Percentiles rank a stretch among this genome's conserved stretches.
These are phyloP conservation scores for Dreissena polymorpha DNA, from an alignment of 1,140 invertebrate species.

Conservation along the genomic window DNA sequence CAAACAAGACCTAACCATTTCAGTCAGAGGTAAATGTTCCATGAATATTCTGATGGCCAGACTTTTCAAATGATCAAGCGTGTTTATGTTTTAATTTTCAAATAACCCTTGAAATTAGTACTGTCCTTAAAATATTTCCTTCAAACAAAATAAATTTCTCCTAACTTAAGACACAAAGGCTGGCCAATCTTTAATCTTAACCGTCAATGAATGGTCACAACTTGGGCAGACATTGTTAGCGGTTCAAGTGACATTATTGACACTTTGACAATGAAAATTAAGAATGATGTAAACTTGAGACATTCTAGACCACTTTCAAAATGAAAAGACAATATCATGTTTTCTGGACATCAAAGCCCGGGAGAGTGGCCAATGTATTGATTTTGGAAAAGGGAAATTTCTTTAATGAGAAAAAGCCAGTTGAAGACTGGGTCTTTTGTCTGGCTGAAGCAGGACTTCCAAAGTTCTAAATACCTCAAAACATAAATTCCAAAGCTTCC, in stretches of 20 bases:
- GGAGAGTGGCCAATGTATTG: slow-evolving; percentile 21
- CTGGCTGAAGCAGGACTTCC: background rate
- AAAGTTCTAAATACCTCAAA: too few relatives aligned
- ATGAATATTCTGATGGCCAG: too few relatives aligned
- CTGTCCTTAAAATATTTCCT: too few relatives aligned
- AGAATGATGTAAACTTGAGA: slow-evolving; percentile 45
- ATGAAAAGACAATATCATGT: slow-evolving; percentile 29
- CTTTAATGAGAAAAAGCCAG: background rate
- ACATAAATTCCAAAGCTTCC: too few relatives aligned
- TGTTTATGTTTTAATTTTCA: too few relatives aligned
- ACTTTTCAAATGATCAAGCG: too few relatives aligned
- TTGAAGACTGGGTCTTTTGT: background rate
- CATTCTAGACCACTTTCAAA: slow-evolving; percentile 8
- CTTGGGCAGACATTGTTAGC: slow-evolving; percentile 21
- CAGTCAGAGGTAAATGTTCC: too few relatives aligned
- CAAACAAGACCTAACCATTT: too few relatives aligned
- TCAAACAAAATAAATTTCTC: too few relatives aligned
- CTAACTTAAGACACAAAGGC: slow-evolving; percentile 23
- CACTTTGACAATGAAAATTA: slow-evolving; percentile 41
- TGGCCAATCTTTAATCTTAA: slow-evolving; percentile 32
- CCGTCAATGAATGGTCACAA: slow-evolving; percentile 43
- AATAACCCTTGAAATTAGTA: too few relatives aligned
- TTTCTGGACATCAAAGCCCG: slow-evolving; percentile 44
- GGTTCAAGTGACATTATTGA: slow-evolving; percentile 31
- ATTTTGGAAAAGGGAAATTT: background rate